Evolutionary conservation across 2,113 vertebrate genomes (phyloP), one percentile per base, ranked within the genome.

Genomic region (Leucopternis melanops): DNA sequence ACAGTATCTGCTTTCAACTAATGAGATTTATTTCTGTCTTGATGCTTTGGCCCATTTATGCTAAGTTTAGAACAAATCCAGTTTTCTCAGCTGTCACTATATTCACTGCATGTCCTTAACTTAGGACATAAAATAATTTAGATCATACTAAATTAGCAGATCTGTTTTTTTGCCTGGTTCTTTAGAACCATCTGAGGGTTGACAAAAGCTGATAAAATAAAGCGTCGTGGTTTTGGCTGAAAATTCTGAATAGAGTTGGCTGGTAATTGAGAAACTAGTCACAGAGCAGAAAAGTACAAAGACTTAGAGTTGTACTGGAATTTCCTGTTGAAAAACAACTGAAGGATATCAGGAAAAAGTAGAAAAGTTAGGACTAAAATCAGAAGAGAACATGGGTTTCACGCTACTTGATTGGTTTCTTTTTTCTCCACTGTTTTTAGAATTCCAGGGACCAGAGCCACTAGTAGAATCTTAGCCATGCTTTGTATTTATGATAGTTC

Each of bases 11-110:
- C 81, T 92, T 87, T 86, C 16, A 23, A 10, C 45, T 94, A 77
- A 92, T 58, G 88, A 82, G 61, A 15, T 90, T 90, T 95, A 88
- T 96, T 95, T 95, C 75, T 95, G 54, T 91, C 84, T 86, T 63
- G 31, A 36, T 75, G 69, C 61, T 32, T 50, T 95, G 94, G 84
- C 88, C 92, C 44, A 80, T 89, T 97, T 97, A 67, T 29, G 70
- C 83, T 73, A 72, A 88, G 54, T 92, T 95, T 94, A 94, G 77
- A 92, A 81, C 80, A 91, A 92, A 84, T 52, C 73, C 36, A 62
- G 6, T 81, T 92, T 88, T 40, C 57, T 94, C 21, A 73, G 42
- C 50, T 81, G 12, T 79, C 49, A 1, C 62, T 84, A 2, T 81
- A 49, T 81, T 81, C 0, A 1, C 36, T 62, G 32, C 23, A 16